These are phyloP conservation scores for Rhagologus leucostigma DNA, from an alignment of 2,113 vertebrate genomes.

Conservation along the genomic window DNA sequence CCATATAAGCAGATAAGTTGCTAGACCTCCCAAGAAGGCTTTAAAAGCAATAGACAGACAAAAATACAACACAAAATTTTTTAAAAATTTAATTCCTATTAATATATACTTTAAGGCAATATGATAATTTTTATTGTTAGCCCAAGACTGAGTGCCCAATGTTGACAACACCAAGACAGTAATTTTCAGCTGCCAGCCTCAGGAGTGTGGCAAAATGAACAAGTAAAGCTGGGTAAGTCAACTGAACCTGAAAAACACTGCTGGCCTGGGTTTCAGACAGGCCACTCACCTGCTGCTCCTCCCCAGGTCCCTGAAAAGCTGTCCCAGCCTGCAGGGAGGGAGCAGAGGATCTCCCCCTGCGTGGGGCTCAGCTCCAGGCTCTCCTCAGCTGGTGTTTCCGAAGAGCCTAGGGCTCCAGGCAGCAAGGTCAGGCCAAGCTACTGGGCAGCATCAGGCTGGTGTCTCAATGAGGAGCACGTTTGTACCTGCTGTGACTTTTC, in stretches of 20 bases:
- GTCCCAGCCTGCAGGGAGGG: background rate
- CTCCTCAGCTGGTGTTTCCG: accelerated
- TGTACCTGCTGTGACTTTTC: background rate
- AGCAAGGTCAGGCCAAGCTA: background rate
- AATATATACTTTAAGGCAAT: background rate
- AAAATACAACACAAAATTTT: background rate
- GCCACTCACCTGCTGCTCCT: background rate
- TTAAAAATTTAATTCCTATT: background rate
- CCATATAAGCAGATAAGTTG: background rate
- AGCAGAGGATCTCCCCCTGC: background rate
- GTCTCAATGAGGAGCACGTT: accelerated
- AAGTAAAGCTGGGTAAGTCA: background rate
- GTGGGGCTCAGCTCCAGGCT: background rate
- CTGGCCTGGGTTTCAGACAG: background rate
- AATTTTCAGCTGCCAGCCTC: background rate
- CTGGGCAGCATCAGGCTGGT: background rate
- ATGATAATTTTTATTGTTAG: background rate
- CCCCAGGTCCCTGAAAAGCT: background rate
- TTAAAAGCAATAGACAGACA: background rate
- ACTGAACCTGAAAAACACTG: background rate
- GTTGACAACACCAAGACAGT: background rate
- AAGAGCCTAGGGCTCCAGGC: background rate
- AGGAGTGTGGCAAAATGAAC: background rate
- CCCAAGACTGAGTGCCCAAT: background rate
- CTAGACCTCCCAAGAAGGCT: background rate